A percentile compares a stretch with the other conserved stretches of the same genome.
These are phyloP conservation scores for Epicauta chinensis DNA, from an alignment of 1,140 invertebrate species.

Conservation along the genomic window DNA sequence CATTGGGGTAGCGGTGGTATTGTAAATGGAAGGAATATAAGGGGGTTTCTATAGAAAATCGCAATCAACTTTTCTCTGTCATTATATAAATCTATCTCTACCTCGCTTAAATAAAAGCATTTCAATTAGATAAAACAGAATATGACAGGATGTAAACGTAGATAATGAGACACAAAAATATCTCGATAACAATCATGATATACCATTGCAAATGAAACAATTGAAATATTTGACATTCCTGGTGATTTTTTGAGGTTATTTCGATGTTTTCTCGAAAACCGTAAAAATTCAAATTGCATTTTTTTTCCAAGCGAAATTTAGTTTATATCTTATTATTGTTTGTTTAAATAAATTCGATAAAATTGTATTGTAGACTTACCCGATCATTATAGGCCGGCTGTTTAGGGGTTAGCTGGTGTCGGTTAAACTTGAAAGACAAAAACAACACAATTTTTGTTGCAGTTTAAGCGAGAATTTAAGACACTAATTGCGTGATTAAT, in stretches of 20 bases:
- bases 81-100: too few relatives aligned
- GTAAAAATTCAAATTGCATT: neutral
- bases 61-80: too few relatives aligned
- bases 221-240: conserved; percentile 17
- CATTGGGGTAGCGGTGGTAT: too few relatives aligned
- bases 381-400: conserved; percentile 19
- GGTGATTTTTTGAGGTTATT: conserved; percentile 19
- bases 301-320: too few relatives aligned
- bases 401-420: neutral
- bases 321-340: neutral
- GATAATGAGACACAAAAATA: too few relatives aligned
- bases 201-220: conserved; percentile 6
- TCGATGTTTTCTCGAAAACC: neutral
- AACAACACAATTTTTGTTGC: conserved; percentile 1
- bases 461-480: conserved; percentile 14
- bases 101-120: too few relatives aligned
- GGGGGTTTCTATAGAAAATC: too few relatives aligned
- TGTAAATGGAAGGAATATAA: too few relatives aligned
- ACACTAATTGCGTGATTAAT: conserved; percentile 23
- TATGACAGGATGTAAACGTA: too few relatives aligned
- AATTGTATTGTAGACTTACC: conserved; percentile 12
- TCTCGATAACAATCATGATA: conserved; percentile 10
- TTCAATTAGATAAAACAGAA: too few relatives aligned
- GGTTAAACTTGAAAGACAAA: conserved; percentile 3
- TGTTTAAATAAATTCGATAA: neutral